These are phyloP conservation scores for Agriotes lineatus DNA, from an alignment of 2,888 invertebrate species.

Conservation along the genomic window DNA sequence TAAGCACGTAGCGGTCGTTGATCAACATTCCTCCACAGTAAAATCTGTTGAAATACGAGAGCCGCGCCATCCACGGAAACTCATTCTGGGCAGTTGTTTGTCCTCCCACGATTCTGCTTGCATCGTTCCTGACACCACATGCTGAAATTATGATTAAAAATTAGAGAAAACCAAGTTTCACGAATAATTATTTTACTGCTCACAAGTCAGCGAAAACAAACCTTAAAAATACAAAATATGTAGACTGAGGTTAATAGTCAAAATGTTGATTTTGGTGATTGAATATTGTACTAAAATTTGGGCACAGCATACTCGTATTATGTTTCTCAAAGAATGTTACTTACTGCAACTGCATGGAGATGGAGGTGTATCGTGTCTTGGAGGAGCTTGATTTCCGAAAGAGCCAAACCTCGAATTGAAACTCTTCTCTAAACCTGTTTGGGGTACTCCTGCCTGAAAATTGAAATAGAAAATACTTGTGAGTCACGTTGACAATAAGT, in stretches of 20 bases:
- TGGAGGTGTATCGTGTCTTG: constrained; percentile 69
- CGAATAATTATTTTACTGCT: too few relatives aligned
- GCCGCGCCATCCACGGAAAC: constrained; percentile 90
- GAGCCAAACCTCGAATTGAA: constrained; percentile 51
- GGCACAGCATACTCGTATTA: not conserved
- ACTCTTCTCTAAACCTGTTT: not conserved
- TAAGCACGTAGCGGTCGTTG: constrained; percentile 88
- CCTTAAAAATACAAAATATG: too few relatives aligned
- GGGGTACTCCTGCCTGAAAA: not conserved
- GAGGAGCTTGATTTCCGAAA: constrained; percentile 70
- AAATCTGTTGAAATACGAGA: constrained; percentile 89
- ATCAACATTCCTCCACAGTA: constrained; percentile 92
- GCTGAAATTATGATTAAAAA: too few relatives aligned
- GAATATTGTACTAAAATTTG: too few relatives aligned
- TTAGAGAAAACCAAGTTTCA: too few relatives aligned
- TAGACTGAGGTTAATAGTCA: too few relatives aligned
- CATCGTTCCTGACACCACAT: constrained; percentile 87
- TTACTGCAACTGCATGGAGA: constrained; percentile 76
- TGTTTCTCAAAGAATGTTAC: constrained; percentile 64
- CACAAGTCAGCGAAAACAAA: too few relatives aligned
- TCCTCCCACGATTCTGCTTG: constrained; percentile 86
- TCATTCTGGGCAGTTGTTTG: constrained; percentile 81
- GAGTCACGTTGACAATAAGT: too few relatives aligned
- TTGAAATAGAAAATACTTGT: too few relatives aligned
- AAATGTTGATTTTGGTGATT: too few relatives aligned